A percentile compares a stretch with the other conserved stretches of the same genome.
These are phyloP conservation scores for Hylomyscus alleni DNA, from an alignment of 2,797 vertebrate genomes.

Conservation along the genomic window DNA sequence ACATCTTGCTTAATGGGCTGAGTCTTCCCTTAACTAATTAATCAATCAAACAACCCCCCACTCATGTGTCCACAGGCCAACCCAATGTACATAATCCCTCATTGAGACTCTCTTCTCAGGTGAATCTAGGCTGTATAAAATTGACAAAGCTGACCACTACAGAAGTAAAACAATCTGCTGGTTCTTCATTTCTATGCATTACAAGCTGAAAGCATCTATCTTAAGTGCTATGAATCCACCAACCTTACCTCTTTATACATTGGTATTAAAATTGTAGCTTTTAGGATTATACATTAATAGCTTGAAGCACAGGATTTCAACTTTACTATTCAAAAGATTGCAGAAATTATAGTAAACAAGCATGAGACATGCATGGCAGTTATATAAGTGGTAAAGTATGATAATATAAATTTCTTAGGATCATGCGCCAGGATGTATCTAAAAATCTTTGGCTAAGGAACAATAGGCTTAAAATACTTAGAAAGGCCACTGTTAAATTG, in stretches of 20 bases:
- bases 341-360: neutral
- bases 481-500: neutral
- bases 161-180: neutral
- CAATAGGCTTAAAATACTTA: neutral
- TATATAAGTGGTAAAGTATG: neutral
- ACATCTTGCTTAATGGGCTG: neutral
- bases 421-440: neutral
- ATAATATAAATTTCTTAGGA: neutral
- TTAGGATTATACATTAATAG: neutral
- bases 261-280: slow-evolving; percentile 2
- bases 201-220: neutral
- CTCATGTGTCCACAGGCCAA: neutral
- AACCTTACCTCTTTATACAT: neutral
- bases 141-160: neutral
- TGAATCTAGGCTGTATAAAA: neutral
- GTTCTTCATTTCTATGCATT: neutral
- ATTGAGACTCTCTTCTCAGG: neutral
- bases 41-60: neutral
- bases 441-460: neutral
- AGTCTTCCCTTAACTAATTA: too few species aligned
- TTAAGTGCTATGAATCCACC: neutral
- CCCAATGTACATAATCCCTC: neutral
- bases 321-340: neutral
- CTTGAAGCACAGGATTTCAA: neutral
- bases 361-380: neutral